Evolutionary conservation across 2,797 vertebrate genomes (phyloP), one percentile per base, ranked within the genome.

Genomic region (Artibeus jamaicensis): DNA sequence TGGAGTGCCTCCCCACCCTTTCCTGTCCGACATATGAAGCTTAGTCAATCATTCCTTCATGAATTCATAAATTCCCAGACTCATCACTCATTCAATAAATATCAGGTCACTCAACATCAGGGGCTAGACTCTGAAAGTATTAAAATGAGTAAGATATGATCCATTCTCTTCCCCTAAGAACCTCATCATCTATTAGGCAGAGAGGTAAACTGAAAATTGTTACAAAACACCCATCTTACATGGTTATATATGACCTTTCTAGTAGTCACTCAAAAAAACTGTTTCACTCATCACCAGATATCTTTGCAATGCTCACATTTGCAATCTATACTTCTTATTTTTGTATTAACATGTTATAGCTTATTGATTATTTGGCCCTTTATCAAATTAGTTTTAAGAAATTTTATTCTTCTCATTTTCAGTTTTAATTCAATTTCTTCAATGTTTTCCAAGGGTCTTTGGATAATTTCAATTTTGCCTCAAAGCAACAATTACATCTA

Each of bases 401-500:
- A 76, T 92, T 96, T 92, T 76, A 92, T 48, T 93, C n/a, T 74
- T 82, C 65, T 85, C 34, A 88, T 94, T 90, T 91, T 32, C 55
- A 96, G 89, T 55, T 92, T 91, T 78, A 32, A 74, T 77, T 94
- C 48, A 74, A 44, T 74, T 84, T 91, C 44, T 86, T 88, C 48
- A 84, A 50, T 48, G 78, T 83, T 93, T 92, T 93, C 62, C 14
- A 44, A 59, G 21, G 9, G 48, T 68, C 22, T 88, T 89, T 76
- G 19, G 62, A 92, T 86, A 86, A 79, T 86, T 94, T 94, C 71
- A 76, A 15, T 81, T 91, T 95, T 91, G 46, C 95, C 91, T 94
- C 65, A 79, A 81, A 95, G 94, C 82, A 91, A 57, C 91, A 95
- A 92, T 95, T 79, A 94, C 42, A 18, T 81, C 39, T 50, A 77